Conservation (phyloP, 2,888 invertebrate genomes). For the Netelia virgata region DNA sequence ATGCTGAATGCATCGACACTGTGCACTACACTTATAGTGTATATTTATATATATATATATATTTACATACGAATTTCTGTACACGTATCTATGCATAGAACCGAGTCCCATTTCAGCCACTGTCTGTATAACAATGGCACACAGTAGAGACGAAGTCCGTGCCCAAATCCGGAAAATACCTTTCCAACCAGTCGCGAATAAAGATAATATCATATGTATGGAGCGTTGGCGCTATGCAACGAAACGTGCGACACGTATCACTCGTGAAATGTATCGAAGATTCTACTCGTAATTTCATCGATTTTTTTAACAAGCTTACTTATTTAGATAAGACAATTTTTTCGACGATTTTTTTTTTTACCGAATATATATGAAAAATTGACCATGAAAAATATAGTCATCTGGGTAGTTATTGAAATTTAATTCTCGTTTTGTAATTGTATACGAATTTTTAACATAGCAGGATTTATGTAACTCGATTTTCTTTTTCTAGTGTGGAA, state of each 20-base stretch:
- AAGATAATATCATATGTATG: background rate
- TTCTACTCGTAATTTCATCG: constrained; percentile 10
- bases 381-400: too few relatives aligned
- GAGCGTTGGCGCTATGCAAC: background rate
- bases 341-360: too few relatives aligned
- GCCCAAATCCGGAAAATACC: constrained; percentile 42
- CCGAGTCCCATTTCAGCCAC: constrained; percentile 20
- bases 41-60: constrained; percentile 17
- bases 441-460: too few relatives aligned
- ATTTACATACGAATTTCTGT: constrained; percentile 37
- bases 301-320: background rate
- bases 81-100: constrained; percentile 10
- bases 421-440: too few relatives aligned
- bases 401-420: too few relatives aligned
- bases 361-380: too few relatives aligned
- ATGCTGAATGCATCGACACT: constrained; percentile 27
- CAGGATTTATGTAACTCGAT: too few relatives aligned
- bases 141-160: constrained; percentile 17
- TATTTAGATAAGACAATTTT: background rate
- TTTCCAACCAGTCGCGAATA: background rate
- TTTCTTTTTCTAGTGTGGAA: background rate
- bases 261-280: constrained; percentile 11
- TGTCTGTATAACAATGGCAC: constrained; percentile 20
- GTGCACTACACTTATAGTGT: background rate
- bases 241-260: background rate